phyloP scores from a whole-genome alignment of 1,140 invertebrate genomes.

The Orius insidiosus region DNA sequence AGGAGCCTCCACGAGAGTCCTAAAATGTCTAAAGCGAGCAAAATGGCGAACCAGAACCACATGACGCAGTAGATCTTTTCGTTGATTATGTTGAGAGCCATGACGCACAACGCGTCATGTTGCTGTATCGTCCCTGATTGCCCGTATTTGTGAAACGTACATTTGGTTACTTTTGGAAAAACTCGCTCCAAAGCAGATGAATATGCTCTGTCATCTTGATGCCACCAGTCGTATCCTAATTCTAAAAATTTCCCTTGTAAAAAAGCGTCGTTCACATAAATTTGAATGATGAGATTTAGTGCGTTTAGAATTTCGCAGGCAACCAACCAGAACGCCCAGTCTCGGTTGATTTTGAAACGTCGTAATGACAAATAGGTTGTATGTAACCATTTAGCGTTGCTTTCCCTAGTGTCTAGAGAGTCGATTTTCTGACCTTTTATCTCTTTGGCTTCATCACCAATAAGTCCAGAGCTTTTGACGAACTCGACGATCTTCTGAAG shows the following conservation, averaged over 20 bases:
- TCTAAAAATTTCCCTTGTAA: slow-evolving; percentile 43
- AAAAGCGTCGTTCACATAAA: slow-evolving; percentile 50
- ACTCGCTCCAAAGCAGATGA: slow-evolving; percentile 24
- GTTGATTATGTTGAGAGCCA: slow-evolving; percentile 62
- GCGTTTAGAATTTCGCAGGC: slow-evolving; percentile 30
- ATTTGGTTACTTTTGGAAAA: slow-evolving; percentile 26
- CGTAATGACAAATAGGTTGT: background rate
- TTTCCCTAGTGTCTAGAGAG: background rate
- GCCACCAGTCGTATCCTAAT: slow-evolving; percentile 40
- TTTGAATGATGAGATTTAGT: slow-evolving; percentile 32
- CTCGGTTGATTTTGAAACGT: slow-evolving; percentile 10
- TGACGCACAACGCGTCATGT: slow-evolving; percentile 48
- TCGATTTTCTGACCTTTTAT: slow-evolving; percentile 27
- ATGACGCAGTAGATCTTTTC: slow-evolving; percentile 63
- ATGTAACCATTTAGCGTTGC: background rate
- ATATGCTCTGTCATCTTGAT: slow-evolving; percentile 38
- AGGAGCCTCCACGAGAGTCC: slow-evolving; percentile 51
- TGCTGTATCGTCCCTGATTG: slow-evolving; percentile 37
- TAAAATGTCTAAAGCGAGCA: slow-evolving; percentile 49
- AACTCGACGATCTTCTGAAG: slow-evolving; percentile 27
- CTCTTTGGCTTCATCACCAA: slow-evolving; percentile 31
- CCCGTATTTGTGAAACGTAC: slow-evolving; percentile 36
- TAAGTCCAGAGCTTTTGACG: slow-evolving; percentile 24
- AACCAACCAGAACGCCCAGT: slow-evolving; percentile 25
- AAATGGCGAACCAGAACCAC: slow-evolving; percentile 62